Evolutionary conservation across 2,797 vertebrate genomes (phyloP).

Genomic region (Rhinoraja longicauda): DNA sequence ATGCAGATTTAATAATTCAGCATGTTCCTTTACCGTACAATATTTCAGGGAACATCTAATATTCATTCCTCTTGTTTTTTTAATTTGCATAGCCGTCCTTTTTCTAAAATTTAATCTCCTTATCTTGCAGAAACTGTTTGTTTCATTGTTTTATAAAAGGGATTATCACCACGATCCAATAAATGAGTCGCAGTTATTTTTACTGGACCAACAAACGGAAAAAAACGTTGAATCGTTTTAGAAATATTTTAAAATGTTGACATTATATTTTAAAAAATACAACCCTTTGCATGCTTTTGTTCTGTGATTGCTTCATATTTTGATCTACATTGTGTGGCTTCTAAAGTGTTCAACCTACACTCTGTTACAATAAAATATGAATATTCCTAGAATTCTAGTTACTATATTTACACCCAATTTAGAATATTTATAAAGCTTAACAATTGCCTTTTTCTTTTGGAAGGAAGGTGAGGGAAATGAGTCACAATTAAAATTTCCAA

Average conservation of each 20-base stretch:
- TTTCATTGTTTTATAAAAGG: background rate
- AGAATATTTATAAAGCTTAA: background rate
- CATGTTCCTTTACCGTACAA: too few species aligned
- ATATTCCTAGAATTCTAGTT: background rate
- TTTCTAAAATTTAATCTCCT: background rate
- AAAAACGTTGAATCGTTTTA: background rate
- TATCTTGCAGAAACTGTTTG: background rate
- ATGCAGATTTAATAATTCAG: background rate
- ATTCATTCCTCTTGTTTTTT: background rate
- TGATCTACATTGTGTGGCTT: background rate
- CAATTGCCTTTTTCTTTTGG: background rate
- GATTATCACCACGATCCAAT: background rate
- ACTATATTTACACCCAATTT: background rate
- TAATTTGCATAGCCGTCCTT: background rate
- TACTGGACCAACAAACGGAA: background rate
- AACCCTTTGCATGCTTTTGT: background rate
- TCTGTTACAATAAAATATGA: background rate
- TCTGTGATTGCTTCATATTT: background rate
- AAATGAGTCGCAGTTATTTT: background rate
- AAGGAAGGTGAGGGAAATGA: background rate
- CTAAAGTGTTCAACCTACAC: background rate
- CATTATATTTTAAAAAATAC: background rate
- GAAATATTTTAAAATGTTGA: constrained; percentile 1
- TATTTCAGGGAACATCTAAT: background rate
- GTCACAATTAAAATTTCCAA: background rate